These are phyloP conservation scores for Trypoxylon attenuatum DNA, from an alignment of 2,888 invertebrate genomes.

Conservation along the genomic window DNA sequence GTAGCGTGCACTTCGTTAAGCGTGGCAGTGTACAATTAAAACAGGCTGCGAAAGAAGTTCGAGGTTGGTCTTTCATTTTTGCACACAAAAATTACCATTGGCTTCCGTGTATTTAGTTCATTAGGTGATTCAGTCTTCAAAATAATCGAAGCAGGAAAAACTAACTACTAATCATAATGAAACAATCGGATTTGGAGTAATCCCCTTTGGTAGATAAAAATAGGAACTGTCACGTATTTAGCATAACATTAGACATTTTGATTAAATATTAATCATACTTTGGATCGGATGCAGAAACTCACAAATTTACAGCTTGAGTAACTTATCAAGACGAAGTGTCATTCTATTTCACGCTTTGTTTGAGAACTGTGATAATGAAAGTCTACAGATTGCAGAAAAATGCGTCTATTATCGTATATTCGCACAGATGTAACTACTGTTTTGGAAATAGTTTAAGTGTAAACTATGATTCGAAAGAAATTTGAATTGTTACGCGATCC, in stretches of 20 bases:
- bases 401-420: background rate
- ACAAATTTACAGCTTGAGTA: slow-evolving; percentile 18
- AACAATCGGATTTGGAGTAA: too few species aligned
- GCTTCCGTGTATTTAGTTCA: too few species aligned
- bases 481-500: too few species aligned
- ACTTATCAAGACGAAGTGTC: slow-evolving; percentile 54
- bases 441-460: background rate
- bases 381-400: slow-evolving; percentile 9
- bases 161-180: too few species aligned
- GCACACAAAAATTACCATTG: background rate
- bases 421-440: background rate
- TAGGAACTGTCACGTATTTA: background rate
- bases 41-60: slow-evolving; percentile 76
- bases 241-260: background rate
- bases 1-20: slow-evolving; percentile 73
- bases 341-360: slow-evolving; percentile 11
- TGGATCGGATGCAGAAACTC: background rate
- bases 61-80: slow-evolving; percentile 71
- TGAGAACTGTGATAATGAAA: slow-evolving; percentile 22
- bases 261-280: background rate
- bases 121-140: too few species aligned
- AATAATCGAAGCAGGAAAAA: too few species aligned
- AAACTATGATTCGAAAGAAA: background rate
- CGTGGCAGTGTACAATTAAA: slow-evolving; percentile 77
- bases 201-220: too few species aligned